Evolutionary conservation across 2,888 invertebrate genomes (phyloP), one percentile per base, ranked within the genome.

Genomic region (Vanessa cardui): DNA sequence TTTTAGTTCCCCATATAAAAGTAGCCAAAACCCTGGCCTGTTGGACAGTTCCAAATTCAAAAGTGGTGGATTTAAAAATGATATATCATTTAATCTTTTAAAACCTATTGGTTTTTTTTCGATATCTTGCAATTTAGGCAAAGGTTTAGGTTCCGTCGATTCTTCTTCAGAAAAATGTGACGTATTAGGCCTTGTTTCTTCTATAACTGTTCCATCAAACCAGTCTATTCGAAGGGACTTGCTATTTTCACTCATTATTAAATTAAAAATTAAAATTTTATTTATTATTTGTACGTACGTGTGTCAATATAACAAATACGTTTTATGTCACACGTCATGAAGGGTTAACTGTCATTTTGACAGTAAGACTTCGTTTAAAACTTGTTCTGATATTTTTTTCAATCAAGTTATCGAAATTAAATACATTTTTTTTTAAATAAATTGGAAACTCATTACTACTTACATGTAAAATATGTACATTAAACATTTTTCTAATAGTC

Each of bases 101-200:
- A 87, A 93, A 16, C 93, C 93, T 65, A 93, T 91, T 9, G 90
- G 83, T 77, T 88, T 91, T 69, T 83, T 90, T 71, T 90, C 89
- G 6, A 77, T 79, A 62, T 81, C 79, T 65, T 77, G 75, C 6
- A 80, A 76, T 71, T 83, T 85, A 8, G 80, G 59, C 9, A 73
- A 58, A 2, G 71, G 68, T 72, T 80, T 74, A 4, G 80, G 64
- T 45, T 80, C 80, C 44, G 76, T 71, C 58, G 76, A 70, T 39
- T 88, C 86, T 77, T 89, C 88, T 61, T 88, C 86, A 60, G 75
- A 80, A 62, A 86, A 86, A 47, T 78, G 76, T 7, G 83, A 78
- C 63, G 74, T 76, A 68, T 68, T 79, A 47, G 77, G 76, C 47
- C 80, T 74, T 26, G 75, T 75, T 71, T 88, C 84, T 81, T 90